A percentile compares a stretch with the other conserved stretches of the same genome.
Conservation (phyloP, 2,113 vertebrate species). For the Eublepharis macularius region DNA sequence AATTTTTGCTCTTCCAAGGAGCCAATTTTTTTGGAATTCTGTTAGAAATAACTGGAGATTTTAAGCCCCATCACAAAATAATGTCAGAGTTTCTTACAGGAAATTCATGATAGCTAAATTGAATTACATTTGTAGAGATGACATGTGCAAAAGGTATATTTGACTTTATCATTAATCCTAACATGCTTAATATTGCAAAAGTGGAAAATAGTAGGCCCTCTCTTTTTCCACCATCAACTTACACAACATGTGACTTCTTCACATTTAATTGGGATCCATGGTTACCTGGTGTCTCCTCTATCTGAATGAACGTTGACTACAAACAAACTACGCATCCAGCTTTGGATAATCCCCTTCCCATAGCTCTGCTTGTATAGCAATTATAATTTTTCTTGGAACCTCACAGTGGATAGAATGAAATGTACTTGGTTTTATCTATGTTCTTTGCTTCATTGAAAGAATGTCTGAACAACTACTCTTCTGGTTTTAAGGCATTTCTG, state of each 20-base stretch:
- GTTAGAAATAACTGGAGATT: not conserved
- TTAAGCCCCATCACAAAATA: not conserved
- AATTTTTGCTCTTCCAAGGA: not conserved
- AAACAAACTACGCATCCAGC: not conserved
- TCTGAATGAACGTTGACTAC: not conserved
- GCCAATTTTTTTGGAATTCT: not conserved
- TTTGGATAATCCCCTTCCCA: not conserved
- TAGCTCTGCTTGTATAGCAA: too few relatives aligned
- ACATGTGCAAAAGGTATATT: not conserved
- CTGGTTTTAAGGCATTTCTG: too few relatives aligned
- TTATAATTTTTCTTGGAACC: too few relatives aligned
- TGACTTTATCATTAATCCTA: not conserved
- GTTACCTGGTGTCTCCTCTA: not conserved
- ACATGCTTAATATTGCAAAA: not conserved
- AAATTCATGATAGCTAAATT: not conserved
- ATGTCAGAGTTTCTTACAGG: not conserved
- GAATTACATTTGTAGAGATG: not conserved
- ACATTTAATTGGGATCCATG: not conserved
- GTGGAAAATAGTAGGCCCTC: not conserved
- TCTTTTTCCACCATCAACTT: not conserved
- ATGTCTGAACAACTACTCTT: not conserved
- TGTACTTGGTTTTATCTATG: not conserved
- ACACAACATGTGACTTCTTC: not conserved
- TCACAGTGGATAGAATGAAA: not conserved
- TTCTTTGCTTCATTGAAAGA: not conserved